phyloP scores from a whole-genome alignment of 2,888 invertebrate genomes.

The Drosophila parthenogenetica region DNA sequence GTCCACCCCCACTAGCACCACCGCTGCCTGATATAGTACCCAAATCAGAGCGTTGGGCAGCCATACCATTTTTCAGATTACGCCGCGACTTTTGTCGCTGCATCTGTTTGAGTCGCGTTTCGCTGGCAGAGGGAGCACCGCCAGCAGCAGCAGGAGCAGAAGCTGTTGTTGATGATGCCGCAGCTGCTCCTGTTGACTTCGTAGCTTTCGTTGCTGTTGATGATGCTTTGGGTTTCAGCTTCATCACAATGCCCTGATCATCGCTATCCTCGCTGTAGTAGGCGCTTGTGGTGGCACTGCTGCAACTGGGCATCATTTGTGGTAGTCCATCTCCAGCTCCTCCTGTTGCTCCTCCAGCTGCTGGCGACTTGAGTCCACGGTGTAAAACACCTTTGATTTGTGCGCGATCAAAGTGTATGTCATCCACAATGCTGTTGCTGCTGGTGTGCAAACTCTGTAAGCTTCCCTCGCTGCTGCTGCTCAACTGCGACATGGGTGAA shows the following conservation, averaged over 20 bases:
- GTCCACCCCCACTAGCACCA: constrained; percentile 82
- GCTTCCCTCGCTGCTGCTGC: constrained; percentile 87
- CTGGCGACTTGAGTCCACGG: constrained; percentile 75
- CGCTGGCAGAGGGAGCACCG: constrained; percentile 68
- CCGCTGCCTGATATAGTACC: constrained; percentile 86
- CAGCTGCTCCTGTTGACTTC: constrained; percentile 15
- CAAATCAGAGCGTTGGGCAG: constrained; percentile 87
- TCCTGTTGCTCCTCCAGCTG: constrained; percentile 34
- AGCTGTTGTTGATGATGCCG: background rate
- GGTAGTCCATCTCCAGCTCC: constrained; percentile 22
- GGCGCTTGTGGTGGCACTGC: constrained; percentile 60
- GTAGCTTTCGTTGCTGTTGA: constrained; percentile 31
- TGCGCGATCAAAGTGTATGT: constrained; percentile 85
- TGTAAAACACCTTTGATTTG: constrained; percentile 83
- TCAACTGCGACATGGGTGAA: constrained; percentile 92
- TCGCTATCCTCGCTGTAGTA: constrained; percentile 71
- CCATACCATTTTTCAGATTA: constrained; percentile 86
- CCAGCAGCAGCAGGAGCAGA: constrained; percentile 71
- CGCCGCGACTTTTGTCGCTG: constrained; percentile 86
- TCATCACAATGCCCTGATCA: constrained; percentile 68
- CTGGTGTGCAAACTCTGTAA: constrained; percentile 87
- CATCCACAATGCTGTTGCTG: constrained; percentile 83
- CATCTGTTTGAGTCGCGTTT: constrained; percentile 85
- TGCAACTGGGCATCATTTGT: constrained; percentile 30
- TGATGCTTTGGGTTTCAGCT: constrained; percentile 49